Base-by-base conservation (phyloP, 2,888 invertebrate genomes). In the Patella depressa region DNA sequence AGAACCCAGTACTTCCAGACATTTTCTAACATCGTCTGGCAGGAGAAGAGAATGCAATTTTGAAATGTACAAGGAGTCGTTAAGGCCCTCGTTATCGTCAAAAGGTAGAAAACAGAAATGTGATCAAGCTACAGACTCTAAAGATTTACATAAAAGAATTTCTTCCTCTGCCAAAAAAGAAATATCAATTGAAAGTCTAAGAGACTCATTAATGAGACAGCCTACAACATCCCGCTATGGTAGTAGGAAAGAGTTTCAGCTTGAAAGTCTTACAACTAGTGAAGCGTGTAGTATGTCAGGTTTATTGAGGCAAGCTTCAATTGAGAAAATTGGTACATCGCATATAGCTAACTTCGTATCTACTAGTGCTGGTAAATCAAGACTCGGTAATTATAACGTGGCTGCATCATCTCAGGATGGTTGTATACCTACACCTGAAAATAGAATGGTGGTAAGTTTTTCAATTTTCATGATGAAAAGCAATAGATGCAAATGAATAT, bases 251-350 rank as follows among this genome's bases (percentile, higher is more conserved):
- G 89, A 89, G 78, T 88, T 88, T 80, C 86, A 88, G 53, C 79
- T 91, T 72, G 90, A 91, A 83, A 90, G 90, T 83, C 83, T 91
- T 59, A 88, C 87, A 75, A 87, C 87, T 9, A 87, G 87, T 75
- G 90, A 91, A 81, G 90, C 90, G 9, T 84, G 88, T 24, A 88
- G 89, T n/a, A 88, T 90, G 87, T 90, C 90, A 9, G 90, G 91
- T 70, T 83, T 90, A 54, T 81, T 91, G 53, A 84, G 88, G 2
- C 90, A 90, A 76, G 90, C 90, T 14, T 89, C 90, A 7, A 83
- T 90, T 24, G 90, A 90, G 82, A 88, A 89, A 80, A 87, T 90
- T 53, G 90, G 89, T 53, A 88, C 90, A 55, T 90, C 90, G 15
- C 84, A 88, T 75, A 87, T 88, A 74, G 87, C 87, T 72, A 88